Base-by-base conservation (phyloP, 1,140 invertebrate genomes). In the Zaprionus gabonicus region DNA sequence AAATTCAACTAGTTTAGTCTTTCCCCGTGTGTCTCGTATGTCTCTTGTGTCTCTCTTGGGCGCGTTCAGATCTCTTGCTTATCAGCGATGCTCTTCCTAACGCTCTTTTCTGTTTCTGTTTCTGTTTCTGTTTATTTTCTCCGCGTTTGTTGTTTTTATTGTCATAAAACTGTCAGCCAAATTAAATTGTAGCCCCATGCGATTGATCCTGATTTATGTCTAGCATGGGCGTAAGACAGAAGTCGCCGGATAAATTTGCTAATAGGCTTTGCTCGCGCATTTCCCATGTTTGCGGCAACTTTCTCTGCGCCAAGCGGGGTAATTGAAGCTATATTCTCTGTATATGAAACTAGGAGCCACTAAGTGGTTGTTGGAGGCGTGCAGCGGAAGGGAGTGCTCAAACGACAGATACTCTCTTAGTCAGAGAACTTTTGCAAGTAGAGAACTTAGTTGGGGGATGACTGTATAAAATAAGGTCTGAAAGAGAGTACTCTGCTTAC, bases 1-100 rank as follows among this genome's bases (percentile, higher is more conserved):
- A 91, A 91, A 91, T 77, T 78, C 90, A 91, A 91, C 88, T 91
- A 91, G 88, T 91, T 91, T 88, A 85, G 83, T 87, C 76, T 85
- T 70, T 80, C 68, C 36, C 36, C 20, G 0, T 63, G 38, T 23
- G 53, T 60, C 27, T 53, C 27, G 27, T 31, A 17, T 69, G n/a
- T 38, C 13, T 53, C 46, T 38, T 17, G 13, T 25, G 23, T 56
- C 7, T 56, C 25, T 56, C 49, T 58, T 56, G 76, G 80, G 80
- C 71, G 80, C 67, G 76, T 80, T 82, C 81, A 67, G 56, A 71
- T 51, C 58, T 60, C 31, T 12, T 38, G 31, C 53, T 57, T 57
- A 60, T 60, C 57, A 69, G 38, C 36, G 51, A 56, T 58, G 36
- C 20, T 36, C 46, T 66, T 58, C 9, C 17, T 53, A 53, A 55